A percentile compares a stretch with the other conserved stretches of the same genome.
Conservation (phyloP, 2,797 vertebrate genomes). For the Malurus leucopterus region DNA sequence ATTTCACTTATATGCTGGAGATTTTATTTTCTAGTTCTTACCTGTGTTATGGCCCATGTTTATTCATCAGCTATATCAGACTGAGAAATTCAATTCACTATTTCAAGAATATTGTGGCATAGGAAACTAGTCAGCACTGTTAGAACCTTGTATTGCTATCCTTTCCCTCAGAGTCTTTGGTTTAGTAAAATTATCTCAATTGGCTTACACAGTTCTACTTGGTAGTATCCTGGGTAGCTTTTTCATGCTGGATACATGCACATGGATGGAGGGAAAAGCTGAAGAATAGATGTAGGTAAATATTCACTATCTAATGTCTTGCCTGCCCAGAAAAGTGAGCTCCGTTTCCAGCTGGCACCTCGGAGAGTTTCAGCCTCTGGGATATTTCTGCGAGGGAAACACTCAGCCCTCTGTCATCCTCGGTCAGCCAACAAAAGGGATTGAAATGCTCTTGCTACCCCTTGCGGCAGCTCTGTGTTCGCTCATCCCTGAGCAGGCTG, state of each 20-base stretch:
- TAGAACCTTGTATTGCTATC: background rate
- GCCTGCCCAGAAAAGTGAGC: background rate
- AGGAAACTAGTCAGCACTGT: background rate
- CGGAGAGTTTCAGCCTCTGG: background rate
- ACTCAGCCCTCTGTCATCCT: background rate
- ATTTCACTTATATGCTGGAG: background rate
- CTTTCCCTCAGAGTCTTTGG: background rate
- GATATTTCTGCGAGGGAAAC: background rate
- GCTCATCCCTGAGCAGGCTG: background rate
- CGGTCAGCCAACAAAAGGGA: rapidly evolving
- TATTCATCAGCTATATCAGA: background rate
- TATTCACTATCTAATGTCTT: background rate
- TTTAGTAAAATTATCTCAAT: background rate
- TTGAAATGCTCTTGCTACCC: constrained; percentile 52
- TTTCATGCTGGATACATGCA: background rate
- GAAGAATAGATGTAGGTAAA: background rate
- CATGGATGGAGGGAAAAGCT: background rate
- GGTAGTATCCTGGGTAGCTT: background rate
- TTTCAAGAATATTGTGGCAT: background rate
- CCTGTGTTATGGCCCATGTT: background rate
- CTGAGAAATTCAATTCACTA: background rate
- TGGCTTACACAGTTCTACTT: background rate
- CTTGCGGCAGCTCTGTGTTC: constrained; percentile 22
- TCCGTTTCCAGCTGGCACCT: background rate
- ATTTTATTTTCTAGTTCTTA: background rate